phyloP scores from a whole-genome alignment of 2,888 invertebrate genomes.

The Mythimna pallens region DNA sequence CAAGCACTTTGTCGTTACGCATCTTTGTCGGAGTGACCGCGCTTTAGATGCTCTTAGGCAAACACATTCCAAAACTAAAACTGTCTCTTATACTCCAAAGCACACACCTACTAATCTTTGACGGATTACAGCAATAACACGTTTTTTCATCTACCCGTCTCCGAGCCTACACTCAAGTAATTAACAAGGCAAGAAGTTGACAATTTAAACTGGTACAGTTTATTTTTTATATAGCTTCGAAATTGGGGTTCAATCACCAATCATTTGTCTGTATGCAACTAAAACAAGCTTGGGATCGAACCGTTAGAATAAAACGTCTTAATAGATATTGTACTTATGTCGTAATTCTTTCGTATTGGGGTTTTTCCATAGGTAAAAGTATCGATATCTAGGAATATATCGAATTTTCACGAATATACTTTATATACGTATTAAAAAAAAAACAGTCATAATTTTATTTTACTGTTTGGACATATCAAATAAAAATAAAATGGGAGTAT shows the following conservation, averaged over 20 bases:
- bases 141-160: constrained; percentile 36
- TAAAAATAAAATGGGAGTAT: background rate
- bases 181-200: constrained; percentile 64
- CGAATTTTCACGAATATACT: background rate
- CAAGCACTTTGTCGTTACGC: too few relatives aligned
- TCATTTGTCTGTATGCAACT: constrained; percentile 58
- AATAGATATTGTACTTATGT: constrained; percentile 60
- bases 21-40: too few relatives aligned
- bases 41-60: background rate
- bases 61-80: background rate
- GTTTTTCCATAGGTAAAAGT: constrained; percentile 10
- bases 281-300: constrained; percentile 58
- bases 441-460: background rate
- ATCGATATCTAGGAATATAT: background rate
- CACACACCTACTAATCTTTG: constrained; percentile 26
- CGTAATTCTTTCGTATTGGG: constrained; percentile 44
- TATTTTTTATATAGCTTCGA: constrained; percentile 50
- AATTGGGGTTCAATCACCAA: constrained; percentile 63
- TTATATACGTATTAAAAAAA: background rate
- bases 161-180: constrained; percentile 55
- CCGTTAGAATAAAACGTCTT: constrained; percentile 63
- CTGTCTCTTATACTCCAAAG: background rate
- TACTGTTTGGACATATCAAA: background rate
- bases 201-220: constrained; percentile 67
- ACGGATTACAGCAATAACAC: constrained; percentile 32